phyloP scores from a whole-genome alignment of 2,797 vertebrate genomes.

The Iguana delicatissima region DNA sequence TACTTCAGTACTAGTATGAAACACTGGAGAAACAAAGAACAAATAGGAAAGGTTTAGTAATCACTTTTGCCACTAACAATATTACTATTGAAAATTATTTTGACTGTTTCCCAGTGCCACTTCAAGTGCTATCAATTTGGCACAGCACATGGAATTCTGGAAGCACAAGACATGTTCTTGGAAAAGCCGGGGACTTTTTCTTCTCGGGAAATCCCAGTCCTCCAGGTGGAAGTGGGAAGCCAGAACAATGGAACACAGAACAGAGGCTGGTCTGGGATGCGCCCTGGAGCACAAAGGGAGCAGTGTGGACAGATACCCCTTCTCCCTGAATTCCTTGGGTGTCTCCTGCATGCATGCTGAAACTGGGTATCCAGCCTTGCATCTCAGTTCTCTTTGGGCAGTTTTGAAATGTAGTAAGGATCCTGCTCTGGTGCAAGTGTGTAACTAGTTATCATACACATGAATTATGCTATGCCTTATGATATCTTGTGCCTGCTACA shows the following conservation, averaged over 20 bases:
- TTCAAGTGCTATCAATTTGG: background rate
- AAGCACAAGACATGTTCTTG: background rate
- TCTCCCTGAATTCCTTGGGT: background rate
- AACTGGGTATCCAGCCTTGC: too few species aligned
- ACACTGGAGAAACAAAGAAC: background rate
- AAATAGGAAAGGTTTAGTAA: background rate
- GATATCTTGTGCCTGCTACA: background rate
- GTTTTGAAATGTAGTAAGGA: background rate
- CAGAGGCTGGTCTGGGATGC: background rate
- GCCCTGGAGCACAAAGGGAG: background rate
- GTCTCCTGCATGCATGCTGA: background rate
- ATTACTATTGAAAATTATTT: background rate
- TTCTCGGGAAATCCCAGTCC: too few species aligned
- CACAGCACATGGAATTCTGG: background rate
- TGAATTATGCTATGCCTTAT: background rate
- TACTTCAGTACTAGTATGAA: background rate
- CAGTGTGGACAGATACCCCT: background rate
- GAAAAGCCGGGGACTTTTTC: background rate
- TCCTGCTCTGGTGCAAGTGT: background rate
- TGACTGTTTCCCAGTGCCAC: background rate
- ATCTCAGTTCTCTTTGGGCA: background rate
- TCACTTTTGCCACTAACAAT: background rate
- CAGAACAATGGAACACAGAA: background rate
- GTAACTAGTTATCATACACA: background rate
- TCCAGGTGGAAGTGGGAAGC: background rate